Percentiles rank a stretch among this genome's conserved stretches.
These are phyloP conservation scores for Stegophylla sp. DNA, from an alignment of 2,888 invertebrate genomes.

Conservation along the genomic window DNA sequence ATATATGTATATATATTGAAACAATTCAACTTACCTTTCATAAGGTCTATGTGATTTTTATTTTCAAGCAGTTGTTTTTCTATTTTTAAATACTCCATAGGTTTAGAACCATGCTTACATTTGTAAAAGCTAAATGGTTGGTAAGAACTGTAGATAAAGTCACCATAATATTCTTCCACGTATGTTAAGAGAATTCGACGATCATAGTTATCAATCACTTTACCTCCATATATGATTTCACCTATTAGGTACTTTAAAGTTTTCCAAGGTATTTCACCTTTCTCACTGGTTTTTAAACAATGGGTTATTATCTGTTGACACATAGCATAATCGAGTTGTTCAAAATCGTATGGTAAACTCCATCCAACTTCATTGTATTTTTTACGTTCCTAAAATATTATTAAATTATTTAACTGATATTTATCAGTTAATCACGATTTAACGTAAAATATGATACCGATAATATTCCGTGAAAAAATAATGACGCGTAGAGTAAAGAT, in stretches of 20 bases:
- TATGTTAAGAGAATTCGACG: constrained; percentile 84
- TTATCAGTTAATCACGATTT: not conserved
- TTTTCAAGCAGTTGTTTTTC: constrained; percentile 10
- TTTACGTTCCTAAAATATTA: constrained; percentile 85
- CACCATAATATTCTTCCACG: constrained; percentile 94
- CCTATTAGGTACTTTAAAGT: constrained; percentile 91
- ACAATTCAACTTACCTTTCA: not conserved
- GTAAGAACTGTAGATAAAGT: constrained; percentile 89
- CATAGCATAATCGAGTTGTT: constrained; percentile 88
- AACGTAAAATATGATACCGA: not conserved
- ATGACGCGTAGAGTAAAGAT: constrained; percentile 82
- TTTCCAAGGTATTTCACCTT: constrained; percentile 75
- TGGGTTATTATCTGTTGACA: constrained; percentile 74
- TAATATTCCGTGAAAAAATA: constrained; percentile 80
- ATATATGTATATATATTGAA: no score
- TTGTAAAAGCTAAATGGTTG: constrained; percentile 90
- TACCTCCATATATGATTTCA: constrained; percentile 95
- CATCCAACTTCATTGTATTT: constrained; percentile 94
- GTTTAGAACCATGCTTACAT: not conserved
- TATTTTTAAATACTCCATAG: not conserved
- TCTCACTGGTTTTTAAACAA: not conserved
- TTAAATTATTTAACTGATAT: not conserved
- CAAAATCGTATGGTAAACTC: constrained; percentile 93
- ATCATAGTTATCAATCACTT: constrained; percentile 90
- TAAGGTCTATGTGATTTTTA: not conserved